Base-by-base conservation (phyloP, 2,888 invertebrate species). In the Scaeva pyrastri region DNA sequence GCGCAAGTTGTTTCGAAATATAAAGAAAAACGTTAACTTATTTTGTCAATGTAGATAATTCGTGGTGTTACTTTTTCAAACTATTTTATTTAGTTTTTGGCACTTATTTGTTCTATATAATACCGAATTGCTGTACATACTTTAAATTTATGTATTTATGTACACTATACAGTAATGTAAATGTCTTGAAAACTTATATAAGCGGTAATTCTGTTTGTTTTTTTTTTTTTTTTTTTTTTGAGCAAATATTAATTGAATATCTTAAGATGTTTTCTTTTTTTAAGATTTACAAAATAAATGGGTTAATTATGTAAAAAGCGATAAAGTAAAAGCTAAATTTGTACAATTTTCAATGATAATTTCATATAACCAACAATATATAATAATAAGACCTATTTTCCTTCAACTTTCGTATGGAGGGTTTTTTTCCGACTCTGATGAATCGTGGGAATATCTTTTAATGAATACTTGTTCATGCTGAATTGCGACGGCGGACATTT, bases 401-500 rank as follows among this genome's bases (percentile, higher is more conserved):
- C 82, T 50, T 82, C 82, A 62, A 50, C 71, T 50, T 78, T 82
- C 8, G 71, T 19, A 14, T 86, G 77, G 68, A 82, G 82, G 77
- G 45, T 45, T 71, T 74, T 86, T 21, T 82, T 86, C 41, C 86
- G 86, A 78, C 82, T 78, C 48, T 74, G 77, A 66, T 86, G 86
- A 74, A 86, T 74, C 74, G 86, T 36, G 16, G 82, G 86, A 82
- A 86, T 78, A 60, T 86, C 86, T 55, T 74, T 86, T n/a, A 71
- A 82, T 26, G 82, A 56, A 60, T 64, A 77, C 52, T 75, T 86
- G 48, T 23, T 86, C 16, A 62, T 70, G 19, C 70, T 12, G 50
- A 78, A 56, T n/a, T 82, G 86, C 10, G 86, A 56, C 14, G 82
- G 70, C 5, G 78, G 39, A 26, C 74, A 74, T 36, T 68, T 73